These are phyloP conservation scores for Crenichthys baileyi DNA, from an alignment of 2,797 vertebrate genomes.

Conservation along the genomic window DNA sequence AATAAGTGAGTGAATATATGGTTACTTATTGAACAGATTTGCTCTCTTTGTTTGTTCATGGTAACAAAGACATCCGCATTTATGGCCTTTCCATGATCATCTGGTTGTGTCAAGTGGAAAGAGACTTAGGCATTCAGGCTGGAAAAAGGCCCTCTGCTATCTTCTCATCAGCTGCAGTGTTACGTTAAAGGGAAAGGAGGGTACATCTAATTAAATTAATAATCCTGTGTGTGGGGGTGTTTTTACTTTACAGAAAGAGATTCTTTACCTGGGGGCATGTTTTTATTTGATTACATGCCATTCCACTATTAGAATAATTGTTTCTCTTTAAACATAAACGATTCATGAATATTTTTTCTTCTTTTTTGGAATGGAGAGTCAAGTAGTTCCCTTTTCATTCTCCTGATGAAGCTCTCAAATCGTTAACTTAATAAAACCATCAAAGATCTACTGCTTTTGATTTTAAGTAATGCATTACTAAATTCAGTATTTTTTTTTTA, in stretches of 20 bases:
- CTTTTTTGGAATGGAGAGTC: no score
- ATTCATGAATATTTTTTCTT: no score
- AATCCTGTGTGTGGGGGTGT: constrained; percentile 10
- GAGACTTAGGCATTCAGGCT: constrained; percentile 70
- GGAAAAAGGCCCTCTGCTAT: constrained; percentile 71
- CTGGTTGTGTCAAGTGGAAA: constrained; percentile 74
- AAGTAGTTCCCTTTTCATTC: not conserved
- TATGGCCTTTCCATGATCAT: constrained; percentile 81
- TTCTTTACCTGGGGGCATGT: not conserved
- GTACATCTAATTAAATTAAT: constrained; percentile 43
- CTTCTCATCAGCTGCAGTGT: constrained; percentile 70
- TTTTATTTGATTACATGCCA: constrained; percentile 13
- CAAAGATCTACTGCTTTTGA: not conserved
- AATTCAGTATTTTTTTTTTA: not conserved
- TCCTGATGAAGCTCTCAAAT: not conserved
- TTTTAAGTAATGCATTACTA: not conserved
- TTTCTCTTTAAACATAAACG: not conserved
- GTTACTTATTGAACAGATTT: constrained; percentile 77
- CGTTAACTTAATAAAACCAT: no score
- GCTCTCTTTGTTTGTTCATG: constrained; percentile 66
- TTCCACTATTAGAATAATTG: not conserved
- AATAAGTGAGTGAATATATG: constrained; percentile 54
- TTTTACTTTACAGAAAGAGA: constrained; percentile 11
- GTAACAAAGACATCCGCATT: constrained; percentile 72
- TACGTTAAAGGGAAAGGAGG: constrained; percentile 54